A percentile compares a stretch with the other conserved stretches of the same genome.
Evolutionary conservation across 2,888 invertebrate species (phyloP).

Genomic region (Chrysotoxum bicinctum): DNA sequence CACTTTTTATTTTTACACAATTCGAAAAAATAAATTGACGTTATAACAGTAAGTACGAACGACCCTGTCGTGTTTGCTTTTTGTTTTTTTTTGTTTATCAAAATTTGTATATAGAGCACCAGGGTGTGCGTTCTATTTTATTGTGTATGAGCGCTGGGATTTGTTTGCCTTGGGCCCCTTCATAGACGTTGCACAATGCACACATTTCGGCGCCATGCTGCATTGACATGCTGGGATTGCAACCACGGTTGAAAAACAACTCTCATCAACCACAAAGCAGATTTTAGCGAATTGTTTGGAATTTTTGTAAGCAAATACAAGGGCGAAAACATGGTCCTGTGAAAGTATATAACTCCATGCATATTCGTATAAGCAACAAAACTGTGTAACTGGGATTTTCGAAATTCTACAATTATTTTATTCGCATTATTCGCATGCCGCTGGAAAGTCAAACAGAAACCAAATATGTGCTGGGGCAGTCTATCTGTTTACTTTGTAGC

Average conservation of each 20-base stretch:
- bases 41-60: background rate
- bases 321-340: background rate
- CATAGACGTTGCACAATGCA: background rate
- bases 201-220: background rate
- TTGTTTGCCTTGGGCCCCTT: background rate
- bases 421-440: conserved; percentile 3
- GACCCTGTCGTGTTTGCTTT: background rate
- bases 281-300: conserved; percentile 35
- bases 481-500: background rate
- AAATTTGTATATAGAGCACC: background rate
- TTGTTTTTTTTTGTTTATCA: background rate
- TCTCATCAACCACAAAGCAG: conserved; percentile 51
- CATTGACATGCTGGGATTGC: conserved; percentile 1
- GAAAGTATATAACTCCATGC: background rate
- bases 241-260: conserved; percentile 36
- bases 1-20: background rate
- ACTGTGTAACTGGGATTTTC: background rate
- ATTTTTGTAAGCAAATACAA: background rate
- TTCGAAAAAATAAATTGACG: background rate
- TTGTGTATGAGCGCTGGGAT: background rate
- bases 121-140: background rate
- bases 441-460: conserved; percentile 37
- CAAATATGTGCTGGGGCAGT: conserved; percentile 39
- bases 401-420: conserved; percentile 8
- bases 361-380: background rate